A percentile compares a stretch with the other conserved stretches of the same genome.
phyloP scores from a whole-genome alignment of 2,797 vertebrate genomes.

The Semaprochilodus insignis region DNA sequence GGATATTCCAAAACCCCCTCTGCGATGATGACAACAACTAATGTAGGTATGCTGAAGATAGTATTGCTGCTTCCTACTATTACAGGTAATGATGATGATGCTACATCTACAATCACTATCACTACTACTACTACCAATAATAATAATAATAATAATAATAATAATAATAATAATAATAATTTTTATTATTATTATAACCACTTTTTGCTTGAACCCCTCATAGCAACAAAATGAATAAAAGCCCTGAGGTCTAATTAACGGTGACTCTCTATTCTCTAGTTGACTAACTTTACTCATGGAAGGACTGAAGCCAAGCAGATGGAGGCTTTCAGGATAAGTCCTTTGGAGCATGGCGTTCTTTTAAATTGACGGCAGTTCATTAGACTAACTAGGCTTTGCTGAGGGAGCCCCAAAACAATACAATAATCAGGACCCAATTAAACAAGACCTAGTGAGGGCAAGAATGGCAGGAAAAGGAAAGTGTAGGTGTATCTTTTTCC shows the following conservation, averaged over 20 bases:
- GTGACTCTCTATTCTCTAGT: background rate
- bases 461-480: constrained; percentile 24
- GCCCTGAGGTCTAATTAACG: constrained; percentile 5
- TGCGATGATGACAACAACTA: too few species aligned
- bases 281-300: constrained; percentile 27
- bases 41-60: too few species aligned
- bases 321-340: constrained; percentile 16
- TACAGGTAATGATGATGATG: background rate
- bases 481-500: constrained; percentile 1
- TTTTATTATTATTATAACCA: too few species aligned
- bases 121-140: background rate
- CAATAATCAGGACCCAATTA: constrained; percentile 55
- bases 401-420: constrained; percentile 44
- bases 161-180: constrained; percentile 10
- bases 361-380: constrained; percentile 38
- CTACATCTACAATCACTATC: too few species aligned
- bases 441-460: constrained; percentile 46
- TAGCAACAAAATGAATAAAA: background rate
- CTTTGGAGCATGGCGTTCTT: constrained; percentile 28
- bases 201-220: background rate
- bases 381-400: constrained; percentile 36
- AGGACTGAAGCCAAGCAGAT: constrained; percentile 26
- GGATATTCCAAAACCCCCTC: too few species aligned
- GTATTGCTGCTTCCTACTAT: too few species aligned
- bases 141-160: background rate